Percentiles rank a stretch among this genome's conserved stretches.
These are phyloP conservation scores for Drosophila yooni DNA, from an alignment of 2,888 invertebrate genomes.

Conservation along the genomic window DNA sequence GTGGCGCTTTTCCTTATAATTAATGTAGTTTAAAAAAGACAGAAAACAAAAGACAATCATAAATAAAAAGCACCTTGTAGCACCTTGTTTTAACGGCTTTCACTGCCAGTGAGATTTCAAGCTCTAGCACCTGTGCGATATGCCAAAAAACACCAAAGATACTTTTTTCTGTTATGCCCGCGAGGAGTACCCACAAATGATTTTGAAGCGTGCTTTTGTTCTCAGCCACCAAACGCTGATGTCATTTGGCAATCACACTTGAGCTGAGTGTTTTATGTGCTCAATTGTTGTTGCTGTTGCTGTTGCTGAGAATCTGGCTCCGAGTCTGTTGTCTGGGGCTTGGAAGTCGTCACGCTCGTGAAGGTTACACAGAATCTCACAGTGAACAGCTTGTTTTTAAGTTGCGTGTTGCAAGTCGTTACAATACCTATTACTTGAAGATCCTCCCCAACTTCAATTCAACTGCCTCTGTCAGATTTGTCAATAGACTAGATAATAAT, in stretches of 20 bases:
- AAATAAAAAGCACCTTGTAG: conserved; percentile 17
- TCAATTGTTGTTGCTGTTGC: conserved; percentile 16
- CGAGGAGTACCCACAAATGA: conserved; percentile 7
- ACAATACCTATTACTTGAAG: conserved; percentile 15
- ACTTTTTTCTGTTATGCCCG: conserved; percentile 15
- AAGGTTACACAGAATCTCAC: conserved; percentile 60
- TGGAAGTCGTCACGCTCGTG: conserved; percentile 58
- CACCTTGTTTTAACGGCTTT: conserved; percentile 41
- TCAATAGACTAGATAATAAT: conserved; percentile 42
- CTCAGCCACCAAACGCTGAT: conserved; percentile 62
- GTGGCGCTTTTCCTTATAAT: conserved; percentile 28
- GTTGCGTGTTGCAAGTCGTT: conserved; percentile 50
- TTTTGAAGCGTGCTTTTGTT: conserved; percentile 61
- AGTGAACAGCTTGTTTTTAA: conserved; percentile 34
- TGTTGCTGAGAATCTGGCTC: conserved; percentile 22
- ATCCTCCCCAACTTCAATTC: conserved; percentile 21
- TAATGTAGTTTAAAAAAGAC: conserved; percentile 27
- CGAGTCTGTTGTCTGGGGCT: conserved; percentile 21
- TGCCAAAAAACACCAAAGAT: conserved; percentile 37
- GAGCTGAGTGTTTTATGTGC: conserved; percentile 39
- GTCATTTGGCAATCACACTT: conserved; percentile 73
- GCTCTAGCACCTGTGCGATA: conserved; percentile 41
- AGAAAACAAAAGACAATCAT: not conserved
- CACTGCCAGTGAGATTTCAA: conserved; percentile 42
- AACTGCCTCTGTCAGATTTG: conserved; percentile 40